These are phyloP conservation scores for Furnarius figulus DNA, from an alignment of 2,113 vertebrate species.

Conservation along the genomic window DNA sequence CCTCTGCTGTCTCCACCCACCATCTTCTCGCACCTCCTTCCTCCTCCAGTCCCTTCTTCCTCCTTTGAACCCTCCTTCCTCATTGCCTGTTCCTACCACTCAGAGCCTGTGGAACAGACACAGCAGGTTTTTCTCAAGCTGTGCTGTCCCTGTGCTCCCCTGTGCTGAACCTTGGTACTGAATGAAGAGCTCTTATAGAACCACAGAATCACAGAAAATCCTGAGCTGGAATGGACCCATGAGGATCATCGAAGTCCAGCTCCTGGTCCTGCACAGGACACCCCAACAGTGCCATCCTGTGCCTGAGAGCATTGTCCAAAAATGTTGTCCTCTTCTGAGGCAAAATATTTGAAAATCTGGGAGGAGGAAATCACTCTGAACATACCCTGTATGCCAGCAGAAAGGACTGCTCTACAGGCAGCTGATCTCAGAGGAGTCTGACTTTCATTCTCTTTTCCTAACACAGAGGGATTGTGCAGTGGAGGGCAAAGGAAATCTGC, in stretches of 20 bases:
- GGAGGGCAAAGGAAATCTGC: neutral
- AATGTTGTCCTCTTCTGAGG: neutral
- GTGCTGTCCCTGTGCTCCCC: too few relatives aligned
- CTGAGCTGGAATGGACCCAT: neutral
- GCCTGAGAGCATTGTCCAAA: neutral
- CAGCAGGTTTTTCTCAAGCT: neutral
- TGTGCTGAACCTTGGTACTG: neutral
- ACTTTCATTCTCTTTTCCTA: neutral
- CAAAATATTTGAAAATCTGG: neutral
- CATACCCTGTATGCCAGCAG: neutral
- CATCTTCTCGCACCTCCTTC: neutral
- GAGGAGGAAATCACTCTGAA: neutral
- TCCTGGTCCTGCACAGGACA: neutral
- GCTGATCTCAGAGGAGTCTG: neutral
- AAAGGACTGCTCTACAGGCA: neutral
- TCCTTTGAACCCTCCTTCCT: neutral
- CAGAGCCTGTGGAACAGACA: neutral
- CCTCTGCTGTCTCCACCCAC: neutral
- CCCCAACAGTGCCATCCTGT: neutral
- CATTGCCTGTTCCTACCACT: neutral
- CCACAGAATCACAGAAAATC: neutral
- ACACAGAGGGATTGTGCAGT: fast-evolving
- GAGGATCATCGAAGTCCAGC: neutral
- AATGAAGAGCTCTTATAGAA: neutral
- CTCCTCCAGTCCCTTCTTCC: neutral